phyloP scores from a whole-genome alignment of 2,888 invertebrate genomes.

The Cabera pusaria region DNA sequence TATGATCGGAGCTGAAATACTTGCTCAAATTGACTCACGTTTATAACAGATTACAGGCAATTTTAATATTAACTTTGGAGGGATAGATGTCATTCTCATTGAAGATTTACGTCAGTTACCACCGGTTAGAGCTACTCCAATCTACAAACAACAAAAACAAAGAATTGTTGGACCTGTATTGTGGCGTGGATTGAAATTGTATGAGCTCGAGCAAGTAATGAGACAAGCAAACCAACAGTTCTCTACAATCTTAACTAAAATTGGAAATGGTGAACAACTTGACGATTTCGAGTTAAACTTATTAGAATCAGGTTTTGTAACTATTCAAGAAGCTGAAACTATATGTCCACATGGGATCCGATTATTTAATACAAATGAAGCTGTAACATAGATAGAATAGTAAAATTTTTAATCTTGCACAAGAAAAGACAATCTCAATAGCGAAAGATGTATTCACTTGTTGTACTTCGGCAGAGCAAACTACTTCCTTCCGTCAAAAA shows the following conservation, averaged over 20 bases:
- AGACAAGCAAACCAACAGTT: constrained; percentile 1
- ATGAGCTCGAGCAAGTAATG: constrained; percentile 1
- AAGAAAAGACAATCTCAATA: too few relatives aligned
- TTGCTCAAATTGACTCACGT: constrained; percentile 40
- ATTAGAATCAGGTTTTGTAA: constrained; percentile 2
- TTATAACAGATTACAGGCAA: constrained; percentile 49
- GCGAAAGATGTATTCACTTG: too few relatives aligned
- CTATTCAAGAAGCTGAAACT: background rate
- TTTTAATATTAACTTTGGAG: constrained; percentile 25
- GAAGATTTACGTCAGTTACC: constrained; percentile 38
- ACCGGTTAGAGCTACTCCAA: constrained; percentile 39
- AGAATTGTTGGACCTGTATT: background rate
- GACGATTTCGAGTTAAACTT: background rate
- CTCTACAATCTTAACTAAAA: background rate
- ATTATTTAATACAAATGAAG: background rate
- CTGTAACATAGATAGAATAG: too few relatives aligned
- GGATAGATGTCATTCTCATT: constrained; percentile 33
- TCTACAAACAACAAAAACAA: constrained; percentile 4
- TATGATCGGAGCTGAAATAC: constrained; percentile 47
- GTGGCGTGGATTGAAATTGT: constrained; percentile 1
- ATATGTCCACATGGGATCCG: constrained; percentile 2
- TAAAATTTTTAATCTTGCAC: too few relatives aligned
- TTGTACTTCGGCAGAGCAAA: too few relatives aligned
- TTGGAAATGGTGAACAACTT: constrained; percentile 1
- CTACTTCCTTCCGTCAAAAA: too few relatives aligned